Conservation (phyloP, 2,888 invertebrate genomes). For the Drosophila monieri region DNA sequence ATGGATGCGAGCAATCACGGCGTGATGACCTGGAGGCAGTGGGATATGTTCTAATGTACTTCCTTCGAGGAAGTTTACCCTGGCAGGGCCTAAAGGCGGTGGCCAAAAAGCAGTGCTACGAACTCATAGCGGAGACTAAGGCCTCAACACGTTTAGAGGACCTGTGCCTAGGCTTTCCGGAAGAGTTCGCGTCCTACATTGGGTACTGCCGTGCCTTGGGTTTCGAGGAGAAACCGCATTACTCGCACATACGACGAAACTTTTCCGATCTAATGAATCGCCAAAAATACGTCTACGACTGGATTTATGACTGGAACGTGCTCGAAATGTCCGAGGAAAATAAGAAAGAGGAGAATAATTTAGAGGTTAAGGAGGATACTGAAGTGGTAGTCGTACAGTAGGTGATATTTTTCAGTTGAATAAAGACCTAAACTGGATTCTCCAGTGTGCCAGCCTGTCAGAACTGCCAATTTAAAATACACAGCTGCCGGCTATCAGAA, state of each 20-base stretch:
- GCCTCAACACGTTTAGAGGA: slow-evolving; percentile 13
- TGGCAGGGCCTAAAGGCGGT: slow-evolving; percentile 41
- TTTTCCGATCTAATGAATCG: slow-evolving; percentile 26
- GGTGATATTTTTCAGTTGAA: slow-evolving; percentile 3
- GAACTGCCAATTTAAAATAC: slow-evolving; percentile 65
- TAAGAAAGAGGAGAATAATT: background rate
- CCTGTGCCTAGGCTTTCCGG: slow-evolving; percentile 49
- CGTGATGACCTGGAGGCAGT: slow-evolving; percentile 63
- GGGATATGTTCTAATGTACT: slow-evolving; percentile 51
- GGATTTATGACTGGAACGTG: slow-evolving; percentile 46
- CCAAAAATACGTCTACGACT: slow-evolving; percentile 10
- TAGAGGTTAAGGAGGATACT: background rate
- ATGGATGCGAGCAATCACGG: slow-evolving; percentile 35
- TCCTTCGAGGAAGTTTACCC: slow-evolving; percentile 50
- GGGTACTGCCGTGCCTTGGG: slow-evolving; percentile 24
- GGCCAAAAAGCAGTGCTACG: slow-evolving; percentile 24
- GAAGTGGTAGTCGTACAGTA: background rate
- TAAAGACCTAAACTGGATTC: slow-evolving; percentile 10
- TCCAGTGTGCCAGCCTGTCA: slow-evolving; percentile 43
- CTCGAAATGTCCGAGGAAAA: background rate
- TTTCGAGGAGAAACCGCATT: slow-evolving; percentile 45
- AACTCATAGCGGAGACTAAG: slow-evolving; percentile 50
- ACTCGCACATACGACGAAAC: slow-evolving; percentile 17
- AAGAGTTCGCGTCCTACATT: slow-evolving; percentile 44
- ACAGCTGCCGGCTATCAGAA: slow-evolving; percentile 67